Evolutionary conservation across 2,113 vertebrate genomes (phyloP).

Genomic region (Poecilia latipinna): DNA sequence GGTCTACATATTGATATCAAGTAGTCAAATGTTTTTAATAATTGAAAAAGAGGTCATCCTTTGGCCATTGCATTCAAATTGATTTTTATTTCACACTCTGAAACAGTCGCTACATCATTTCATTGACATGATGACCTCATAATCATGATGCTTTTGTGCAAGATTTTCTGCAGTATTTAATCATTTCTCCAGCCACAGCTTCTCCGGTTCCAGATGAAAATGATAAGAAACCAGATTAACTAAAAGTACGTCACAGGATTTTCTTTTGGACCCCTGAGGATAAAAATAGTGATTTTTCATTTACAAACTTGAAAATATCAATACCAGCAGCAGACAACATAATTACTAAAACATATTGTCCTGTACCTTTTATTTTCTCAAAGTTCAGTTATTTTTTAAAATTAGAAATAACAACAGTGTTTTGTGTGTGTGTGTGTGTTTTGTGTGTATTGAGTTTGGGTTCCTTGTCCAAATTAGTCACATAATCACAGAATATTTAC

Average conservation of each 20-base stretch:
- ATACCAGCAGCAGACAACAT: background rate
- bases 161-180: background rate
- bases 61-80: no score
- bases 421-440: background rate
- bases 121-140: no score
- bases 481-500: background rate
- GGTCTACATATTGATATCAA: no score
- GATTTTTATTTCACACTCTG: no score
- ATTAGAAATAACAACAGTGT: background rate
- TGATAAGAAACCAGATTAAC: background rate
- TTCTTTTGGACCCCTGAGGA: background rate
- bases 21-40: no score
- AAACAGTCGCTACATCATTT: no score
- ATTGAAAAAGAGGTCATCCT: no score
- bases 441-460: background rate
- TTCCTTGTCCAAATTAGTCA: no score
- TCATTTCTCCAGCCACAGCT: constrained; percentile 1
- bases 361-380: background rate
- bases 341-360: background rate
- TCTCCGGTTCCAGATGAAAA: background rate
- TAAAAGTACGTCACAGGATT: background rate
- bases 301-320: background rate
- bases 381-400: background rate
- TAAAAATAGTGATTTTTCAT: background rate
- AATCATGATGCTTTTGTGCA: no score